Evolutionary conservation across 2,888 invertebrate species (phyloP).

Genomic region (Sepiola atlantica): DNA sequence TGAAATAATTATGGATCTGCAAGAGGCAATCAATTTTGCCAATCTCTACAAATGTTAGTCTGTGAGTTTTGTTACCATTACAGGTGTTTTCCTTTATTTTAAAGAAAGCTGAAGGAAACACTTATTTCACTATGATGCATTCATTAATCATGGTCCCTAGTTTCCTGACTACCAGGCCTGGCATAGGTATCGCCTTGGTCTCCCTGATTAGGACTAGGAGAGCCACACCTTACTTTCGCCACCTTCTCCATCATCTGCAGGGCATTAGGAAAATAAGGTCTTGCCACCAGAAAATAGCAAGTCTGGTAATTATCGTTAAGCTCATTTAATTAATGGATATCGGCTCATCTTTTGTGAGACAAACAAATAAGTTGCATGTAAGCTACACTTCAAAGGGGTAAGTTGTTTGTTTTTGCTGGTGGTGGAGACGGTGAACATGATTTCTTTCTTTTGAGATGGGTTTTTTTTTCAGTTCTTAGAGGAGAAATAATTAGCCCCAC

Average conservation of each 20-base stretch:
- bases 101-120: too few species aligned
- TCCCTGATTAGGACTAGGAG: not conserved
- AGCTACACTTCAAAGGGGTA: not conserved
- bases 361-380: slow-evolving; percentile 13
- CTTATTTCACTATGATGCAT: too few species aligned
- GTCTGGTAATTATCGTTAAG: slow-evolving; percentile 18
- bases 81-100: too few species aligned
- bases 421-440: not conserved
- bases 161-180: too few species aligned
- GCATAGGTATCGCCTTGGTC: too few species aligned
- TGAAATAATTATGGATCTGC: too few species aligned
- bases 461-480: not conserved
- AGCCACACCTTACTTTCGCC: not conserved
- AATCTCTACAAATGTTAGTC: too few species aligned
- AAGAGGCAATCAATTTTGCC: too few species aligned
- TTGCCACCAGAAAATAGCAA: not conserved
- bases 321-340: slow-evolving; percentile 1
- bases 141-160: too few species aligned
- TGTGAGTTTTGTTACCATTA: too few species aligned
- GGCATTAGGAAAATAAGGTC: not conserved
- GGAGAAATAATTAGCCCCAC: not conserved
- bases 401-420: not conserved
- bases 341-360: not conserved
- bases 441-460: not conserved
- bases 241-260: not conserved